Evolutionary conservation across 2,113 vertebrate species (phyloP), one percentile per base, ranked within the genome.

Genomic region (Chinchilla lanigera): DNA sequence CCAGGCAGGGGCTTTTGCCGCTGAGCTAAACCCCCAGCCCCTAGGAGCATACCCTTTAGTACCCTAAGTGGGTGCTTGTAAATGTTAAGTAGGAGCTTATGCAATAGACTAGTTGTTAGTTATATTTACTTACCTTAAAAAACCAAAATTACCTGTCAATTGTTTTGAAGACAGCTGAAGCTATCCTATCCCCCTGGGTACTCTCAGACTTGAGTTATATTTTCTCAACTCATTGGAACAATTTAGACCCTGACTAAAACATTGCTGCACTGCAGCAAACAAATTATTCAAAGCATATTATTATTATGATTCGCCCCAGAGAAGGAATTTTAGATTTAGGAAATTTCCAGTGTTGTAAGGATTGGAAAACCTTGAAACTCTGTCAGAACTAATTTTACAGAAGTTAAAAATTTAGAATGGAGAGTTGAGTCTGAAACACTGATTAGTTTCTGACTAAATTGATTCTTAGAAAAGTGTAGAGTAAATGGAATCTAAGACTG

Each of bases 101-200:
- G 60, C 91, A 96, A 93, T 56, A 78, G 52, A 41, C 75, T 71
- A 28, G 91, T 50, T 95, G 95, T 97, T 95, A 97, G 73, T 97
- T 90, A 95, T 97, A 96, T 94, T 97, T 96, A 90, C 81, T 93
- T 97, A 93, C 83, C 94, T 97, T 97, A 94, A 90, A 94, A 97
- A 97, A 94, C 73, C 92, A 65, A 95, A 95, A 94, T 94, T 96
- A 73, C 94, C 92, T 96, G 78, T 97, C 90, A 97, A 38, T 88
- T 96, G 20, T 96, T 98, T 97, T 96, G 73, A 95, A 92, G 94
- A 93, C 63, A 97, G 92, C 65, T 97, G 60, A 65, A 89, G 91
- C 97, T 97, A 82, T 60, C 58, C 82, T 84, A 3, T 96, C 38
- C 75, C 80, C 94, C 38, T 63, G 97, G 91, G 38, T 91, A 81